Evolutionary conservation across 1,140 invertebrate genomes (phyloP).

Genomic region (Tetramorium alpestre): DNA sequence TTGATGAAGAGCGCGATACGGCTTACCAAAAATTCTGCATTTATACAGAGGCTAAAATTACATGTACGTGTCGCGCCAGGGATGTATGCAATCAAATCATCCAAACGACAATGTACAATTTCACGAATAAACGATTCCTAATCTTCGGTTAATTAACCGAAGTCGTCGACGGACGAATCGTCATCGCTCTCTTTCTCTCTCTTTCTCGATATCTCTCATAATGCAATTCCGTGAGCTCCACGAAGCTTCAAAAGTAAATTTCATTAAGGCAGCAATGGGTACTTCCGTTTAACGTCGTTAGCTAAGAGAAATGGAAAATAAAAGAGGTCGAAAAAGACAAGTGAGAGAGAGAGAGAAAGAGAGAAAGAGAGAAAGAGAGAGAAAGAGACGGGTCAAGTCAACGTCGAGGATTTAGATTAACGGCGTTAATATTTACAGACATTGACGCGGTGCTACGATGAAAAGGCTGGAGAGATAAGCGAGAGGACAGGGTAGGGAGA

Average conservation of each 20-base stretch:
- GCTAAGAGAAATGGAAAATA: conserved; percentile 58
- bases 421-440: conserved; percentile 65
- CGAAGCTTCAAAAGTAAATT: conserved; percentile 82
- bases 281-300: conserved; percentile 80
- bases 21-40: conserved; percentile 21
- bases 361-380: too few species aligned
- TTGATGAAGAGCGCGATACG: neutral
- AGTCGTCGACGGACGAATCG: too few species aligned
- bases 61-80: neutral
- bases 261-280: conserved; percentile 78
- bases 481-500: conserved; percentile 13
- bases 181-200: neutral
- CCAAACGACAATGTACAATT: neutral
- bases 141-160: conserved; percentile 25
- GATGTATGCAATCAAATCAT: neutral
- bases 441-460: conserved; percentile 35
- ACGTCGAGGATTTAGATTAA: conserved; percentile 72
- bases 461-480: conserved; percentile 51
- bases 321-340: conserved; percentile 41
- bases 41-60: conserved; percentile 30
- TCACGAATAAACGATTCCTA: conserved; percentile 13
- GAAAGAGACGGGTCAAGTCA: conserved; percentile 35
- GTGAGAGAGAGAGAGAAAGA: too few species aligned
- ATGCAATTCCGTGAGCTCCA: conserved; percentile 76
- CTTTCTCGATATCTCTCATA: conserved; percentile 54